Percentiles rank a stretch among this genome's conserved stretches.
Evolutionary conservation across 2,888 invertebrate species (phyloP).

Genomic region (Ichneumoninae sp.): DNA sequence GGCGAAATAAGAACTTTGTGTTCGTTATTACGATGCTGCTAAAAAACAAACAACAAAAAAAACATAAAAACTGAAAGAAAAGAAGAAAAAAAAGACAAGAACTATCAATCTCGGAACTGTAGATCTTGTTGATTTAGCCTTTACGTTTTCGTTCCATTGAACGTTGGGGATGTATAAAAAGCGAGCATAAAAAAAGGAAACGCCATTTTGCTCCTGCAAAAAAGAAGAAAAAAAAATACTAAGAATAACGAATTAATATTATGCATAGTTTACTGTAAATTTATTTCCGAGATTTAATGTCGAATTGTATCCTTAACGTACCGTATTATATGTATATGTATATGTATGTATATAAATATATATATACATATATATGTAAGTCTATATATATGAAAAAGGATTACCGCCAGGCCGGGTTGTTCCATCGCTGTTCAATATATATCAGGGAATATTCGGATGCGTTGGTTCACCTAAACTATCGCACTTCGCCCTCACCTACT

Average conservation of each 20-base stretch:
- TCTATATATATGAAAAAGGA: not conserved
- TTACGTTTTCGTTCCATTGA: conserved; percentile 32
- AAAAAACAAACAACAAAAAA: not conserved
- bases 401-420: conserved; percentile 8
- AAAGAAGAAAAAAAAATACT: not conserved
- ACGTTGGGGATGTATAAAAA: conserved; percentile 26
- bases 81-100: conserved; percentile 28
- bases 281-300: conserved; percentile 55
- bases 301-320: conserved; percentile 42
- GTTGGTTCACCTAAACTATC: not conserved
- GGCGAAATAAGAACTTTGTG: conserved; percentile 55
- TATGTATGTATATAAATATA: not conserved
- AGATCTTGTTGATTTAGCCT: conserved; percentile 31
- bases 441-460: not conserved
- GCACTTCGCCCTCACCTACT: not conserved
- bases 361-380: not conserved
- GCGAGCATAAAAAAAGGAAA: conserved; percentile 23
- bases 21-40: conserved; percentile 49
- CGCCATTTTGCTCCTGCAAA: conserved; percentile 54
- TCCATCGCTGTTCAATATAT: conserved; percentile 35
- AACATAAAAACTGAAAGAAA: not conserved
- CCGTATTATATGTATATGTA: conserved; percentile 12
- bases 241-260: conserved; percentile 43
- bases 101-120: conserved; percentile 34
- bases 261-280: conserved; percentile 53